Base-by-base conservation (phyloP, 2,113 vertebrate genomes). In the Asarcornis scutulata region DNA sequence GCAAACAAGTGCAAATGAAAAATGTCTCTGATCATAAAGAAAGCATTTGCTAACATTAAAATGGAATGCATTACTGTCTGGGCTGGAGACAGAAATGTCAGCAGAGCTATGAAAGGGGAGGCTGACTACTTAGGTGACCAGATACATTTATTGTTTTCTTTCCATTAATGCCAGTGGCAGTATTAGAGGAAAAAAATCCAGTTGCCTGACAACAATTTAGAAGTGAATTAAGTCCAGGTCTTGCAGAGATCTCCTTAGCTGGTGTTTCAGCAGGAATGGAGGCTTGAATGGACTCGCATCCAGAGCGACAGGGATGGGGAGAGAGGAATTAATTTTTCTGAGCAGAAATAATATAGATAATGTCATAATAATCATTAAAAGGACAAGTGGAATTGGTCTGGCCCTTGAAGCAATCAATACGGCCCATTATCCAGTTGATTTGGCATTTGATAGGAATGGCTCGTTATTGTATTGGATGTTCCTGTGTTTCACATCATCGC, bases 1-100 rank as follows among this genome's bases (percentile, higher is more conserved):
- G 91, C 96, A 96, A 96, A 96, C 92, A 89, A 82, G 85, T 91
- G 88, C 93, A 95, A 97, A 96, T 96, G 93, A 97, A 91, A 92
- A 96, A 95, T 67, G 95, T 91, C 94, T 96, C 76, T 40, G 62
- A 78, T 88, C 73, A 92, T 92, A 92, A 96, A 96, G 90, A 89
- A 91, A 78, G 92, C 93, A 91, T 96, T 95, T 96, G 86, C 73
- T 95, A 66, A 91, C 96, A 96, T 95, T 89, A 94, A 96, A 96
- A 91, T 86, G 60, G 91, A 94, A 96, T 93, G 91, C 78, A 77
- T 94, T 97, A 94, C 73, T 92, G 93, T 94, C 87, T 66, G 59
- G 69, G 53, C 91, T 76, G 68, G 81, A 81, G 79, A 92, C 60
- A 77, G 79, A 89, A 92, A 88, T 93, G 85, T 88, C 94, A 96